Base-by-base conservation (phyloP, 1,140 invertebrate species). In the Neoseiulus cucumeris region DNA sequence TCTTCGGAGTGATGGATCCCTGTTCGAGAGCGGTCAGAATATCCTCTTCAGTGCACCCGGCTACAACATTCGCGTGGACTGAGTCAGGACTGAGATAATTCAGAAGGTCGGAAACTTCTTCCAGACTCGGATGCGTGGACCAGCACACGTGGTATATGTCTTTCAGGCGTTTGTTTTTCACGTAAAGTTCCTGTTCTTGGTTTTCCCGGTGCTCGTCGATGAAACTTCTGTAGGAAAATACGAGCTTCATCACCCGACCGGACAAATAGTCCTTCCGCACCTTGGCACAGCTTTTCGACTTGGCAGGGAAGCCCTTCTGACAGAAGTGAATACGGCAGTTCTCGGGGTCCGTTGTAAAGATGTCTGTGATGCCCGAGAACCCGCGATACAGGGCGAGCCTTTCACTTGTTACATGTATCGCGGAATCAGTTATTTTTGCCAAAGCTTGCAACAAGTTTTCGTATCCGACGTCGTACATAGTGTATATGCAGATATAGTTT, bases 41-140 rank as follows among this genome's bases (percentile, higher is more conserved):
- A 17, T 59, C 51, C 22, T 17, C 22, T 25, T 59, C 51, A 2
- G 51, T 20, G 5, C 22, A 29, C 1, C 33, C 22, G 17, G 2
- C 22, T 14, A 59, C 9, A n/a, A 59, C 51, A 25, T 59, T 59
- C 33, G 51, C 25, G 9, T 33, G 33, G 14, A 33, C n/a, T 20
- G 25, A 33, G 51, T 14, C 14, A 59, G 51, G 51, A 59, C 33
- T 59, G 14, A 59, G 22, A 59, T 59, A 59, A 20, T 59, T 25
- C 1, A 59, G 17, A 14, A 59, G 22, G 22, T 59, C 51, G 1
- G 33, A 29, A 5, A 59, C 22, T 9, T 59, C 51, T 20, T n/a
- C 51, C 14, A 59, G 51, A 59, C 51, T 59, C 4, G 51, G 22
- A 59, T 59, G 51, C 51, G 51, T 59, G 14, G 51, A 59, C 51